Conservation (phyloP, 2,797 vertebrate species). For the Falco concolor region DNA sequence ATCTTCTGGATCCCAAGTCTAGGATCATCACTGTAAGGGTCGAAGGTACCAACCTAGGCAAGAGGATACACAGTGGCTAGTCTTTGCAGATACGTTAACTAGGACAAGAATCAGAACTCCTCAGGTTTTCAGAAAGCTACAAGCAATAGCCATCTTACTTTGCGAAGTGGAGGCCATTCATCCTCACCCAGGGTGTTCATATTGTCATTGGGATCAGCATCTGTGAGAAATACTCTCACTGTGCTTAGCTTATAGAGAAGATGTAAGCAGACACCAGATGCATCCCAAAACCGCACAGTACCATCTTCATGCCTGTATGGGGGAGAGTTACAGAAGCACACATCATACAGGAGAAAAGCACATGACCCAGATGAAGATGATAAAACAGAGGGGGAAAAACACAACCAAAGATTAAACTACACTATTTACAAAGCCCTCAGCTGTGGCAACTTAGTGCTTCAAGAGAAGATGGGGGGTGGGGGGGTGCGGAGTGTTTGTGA, state of each 20-base stretch:
- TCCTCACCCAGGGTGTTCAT: slow-evolving; percentile 87
- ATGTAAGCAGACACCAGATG: slow-evolving; percentile 90
- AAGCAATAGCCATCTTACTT: slow-evolving; percentile 73
- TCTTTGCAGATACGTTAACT: not conserved
- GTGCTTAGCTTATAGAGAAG: slow-evolving; percentile 94
- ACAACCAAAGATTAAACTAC: not conserved
- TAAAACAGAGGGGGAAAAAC: not conserved
- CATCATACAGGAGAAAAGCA: not conserved
- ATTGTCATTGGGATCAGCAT: slow-evolving; percentile 89
- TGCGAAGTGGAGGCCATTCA: slow-evolving; percentile 95
- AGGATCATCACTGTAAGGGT: slow-evolving; percentile 98
- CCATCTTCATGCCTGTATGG: slow-evolving; percentile 89
- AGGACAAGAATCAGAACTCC: not conserved
- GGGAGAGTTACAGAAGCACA: not conserved
- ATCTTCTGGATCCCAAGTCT: slow-evolving; percentile 97
- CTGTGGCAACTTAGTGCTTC: not conserved
- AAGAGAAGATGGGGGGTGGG: not conserved
- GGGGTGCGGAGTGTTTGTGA: not conserved
- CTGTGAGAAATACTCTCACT: slow-evolving; percentile 87
- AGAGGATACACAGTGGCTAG: not conserved
- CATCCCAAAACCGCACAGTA: slow-evolving; percentile 95
- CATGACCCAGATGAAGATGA: not conserved
- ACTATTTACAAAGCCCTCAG: not conserved
- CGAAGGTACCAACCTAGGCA: slow-evolving; percentile 91
- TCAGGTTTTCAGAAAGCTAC: not conserved